A percentile compares a stretch with the other conserved stretches of the same genome.
phyloP scores from a whole-genome alignment of 2,113 vertebrate genomes.

The Gulo gulo region DNA sequence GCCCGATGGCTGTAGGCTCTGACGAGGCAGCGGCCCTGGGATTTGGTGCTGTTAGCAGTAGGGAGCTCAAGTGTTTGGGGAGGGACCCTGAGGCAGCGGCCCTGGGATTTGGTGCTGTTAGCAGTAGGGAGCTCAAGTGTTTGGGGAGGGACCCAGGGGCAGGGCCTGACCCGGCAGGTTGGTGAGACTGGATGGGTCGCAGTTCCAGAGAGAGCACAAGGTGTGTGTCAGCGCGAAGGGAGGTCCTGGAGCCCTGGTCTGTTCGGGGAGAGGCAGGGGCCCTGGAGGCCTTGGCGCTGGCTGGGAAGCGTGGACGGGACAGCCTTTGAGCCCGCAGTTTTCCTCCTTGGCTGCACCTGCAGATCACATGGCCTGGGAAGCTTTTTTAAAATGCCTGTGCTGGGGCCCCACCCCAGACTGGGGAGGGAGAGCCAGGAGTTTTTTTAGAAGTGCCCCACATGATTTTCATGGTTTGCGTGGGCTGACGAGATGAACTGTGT shows the following conservation, averaged over 20 bases:
- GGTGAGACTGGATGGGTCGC: background rate
- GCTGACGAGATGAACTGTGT: background rate
- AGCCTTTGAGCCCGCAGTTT: background rate
- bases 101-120: background rate
- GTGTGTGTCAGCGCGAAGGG: background rate
- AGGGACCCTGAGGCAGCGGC: background rate
- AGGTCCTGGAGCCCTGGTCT: background rate
- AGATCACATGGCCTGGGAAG: background rate
- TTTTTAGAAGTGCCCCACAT: conserved; percentile 1
- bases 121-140: background rate
- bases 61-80: background rate
- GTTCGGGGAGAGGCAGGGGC: background rate
- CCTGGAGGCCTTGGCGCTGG: background rate
- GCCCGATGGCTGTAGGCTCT: background rate
- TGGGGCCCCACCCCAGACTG: background rate
- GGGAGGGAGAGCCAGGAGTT: background rate
- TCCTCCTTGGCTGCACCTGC: background rate
- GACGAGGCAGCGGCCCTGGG: background rate
- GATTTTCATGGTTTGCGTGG: background rate
- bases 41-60: background rate
- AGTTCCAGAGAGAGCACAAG: background rate
- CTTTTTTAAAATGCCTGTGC: background rate
- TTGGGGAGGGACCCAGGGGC: background rate
- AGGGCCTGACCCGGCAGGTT: background rate
- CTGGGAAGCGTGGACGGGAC: background rate